These are phyloP conservation scores for Caenorhabditis japonica DNA, from an alignment of 2,888 invertebrate species.

Conservation along the genomic window DNA sequence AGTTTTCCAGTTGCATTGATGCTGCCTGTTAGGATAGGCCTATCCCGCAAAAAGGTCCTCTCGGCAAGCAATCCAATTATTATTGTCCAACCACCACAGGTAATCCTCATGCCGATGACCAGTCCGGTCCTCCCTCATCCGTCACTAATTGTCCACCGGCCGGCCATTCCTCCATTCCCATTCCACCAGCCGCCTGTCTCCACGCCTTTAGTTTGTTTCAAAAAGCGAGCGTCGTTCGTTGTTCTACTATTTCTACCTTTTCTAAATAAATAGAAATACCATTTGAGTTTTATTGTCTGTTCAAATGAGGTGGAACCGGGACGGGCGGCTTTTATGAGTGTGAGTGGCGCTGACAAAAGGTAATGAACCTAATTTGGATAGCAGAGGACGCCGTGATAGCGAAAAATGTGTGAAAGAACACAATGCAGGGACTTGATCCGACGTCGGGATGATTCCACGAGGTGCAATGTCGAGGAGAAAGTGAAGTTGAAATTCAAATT, in stretches of 20 bases:
- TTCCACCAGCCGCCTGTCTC: neutral
- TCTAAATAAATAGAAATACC: neutral
- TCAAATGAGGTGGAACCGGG: constrained; percentile 40
- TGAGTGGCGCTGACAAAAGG: constrained; percentile 3
- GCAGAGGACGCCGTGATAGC: neutral
- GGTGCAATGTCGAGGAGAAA: no score
- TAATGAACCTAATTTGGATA: constrained; percentile 3
- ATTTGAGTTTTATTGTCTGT: constrained; percentile 17
- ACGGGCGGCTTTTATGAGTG: constrained; percentile 8
- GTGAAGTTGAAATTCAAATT: no score
- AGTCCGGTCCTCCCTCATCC: constrained; percentile 10
- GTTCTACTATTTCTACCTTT: neutral
- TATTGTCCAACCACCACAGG: no score
- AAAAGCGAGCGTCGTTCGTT: neutral
- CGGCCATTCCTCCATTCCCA: constrained; percentile 24
- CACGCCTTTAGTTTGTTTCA: constrained; percentile 6
- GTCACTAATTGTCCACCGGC: constrained; percentile 33
- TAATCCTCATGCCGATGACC: no score
- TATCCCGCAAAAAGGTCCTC: no score
- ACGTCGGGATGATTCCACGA: neutral
- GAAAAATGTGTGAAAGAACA: no score
- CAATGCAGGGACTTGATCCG: constrained; percentile 3
- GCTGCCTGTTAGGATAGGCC: no score
- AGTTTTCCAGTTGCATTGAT: no score
- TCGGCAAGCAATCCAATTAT: no score